A percentile compares a stretch with the other conserved stretches of the same genome.
Conservation (phyloP, 2,888 invertebrate species). For the Brenthis daphne region DNA sequence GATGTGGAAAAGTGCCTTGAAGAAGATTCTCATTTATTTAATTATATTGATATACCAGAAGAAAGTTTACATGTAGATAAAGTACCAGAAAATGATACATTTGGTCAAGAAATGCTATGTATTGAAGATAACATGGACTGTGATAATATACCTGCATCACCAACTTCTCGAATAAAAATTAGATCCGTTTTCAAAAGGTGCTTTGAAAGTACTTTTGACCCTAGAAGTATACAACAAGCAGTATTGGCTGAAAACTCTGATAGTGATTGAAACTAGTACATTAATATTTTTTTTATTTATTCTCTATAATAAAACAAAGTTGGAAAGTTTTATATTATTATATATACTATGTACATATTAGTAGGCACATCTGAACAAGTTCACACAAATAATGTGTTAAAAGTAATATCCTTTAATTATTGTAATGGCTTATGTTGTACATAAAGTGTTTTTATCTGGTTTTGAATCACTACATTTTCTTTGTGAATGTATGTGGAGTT, state of each 20-base stretch:
- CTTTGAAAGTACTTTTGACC: conserved; percentile 87
- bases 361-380: too few relatives aligned
- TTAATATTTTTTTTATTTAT: too few relatives aligned
- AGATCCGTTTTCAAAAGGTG: conserved; percentile 87
- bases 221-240: conserved; percentile 80
- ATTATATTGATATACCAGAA: conserved; percentile 72
- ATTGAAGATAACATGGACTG: conserved; percentile 52
- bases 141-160: conserved; percentile 83
- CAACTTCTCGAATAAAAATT: conserved; percentile 82
- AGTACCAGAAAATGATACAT: conserved; percentile 38
- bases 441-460: too few relatives aligned
- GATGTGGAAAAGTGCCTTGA: conserved; percentile 69
- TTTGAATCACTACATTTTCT: too few relatives aligned
- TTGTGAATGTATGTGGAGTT: too few relatives aligned
- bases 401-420: too few relatives aligned
- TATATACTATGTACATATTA: too few relatives aligned
- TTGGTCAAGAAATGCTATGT: conserved; percentile 39
- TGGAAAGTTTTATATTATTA: too few relatives aligned
- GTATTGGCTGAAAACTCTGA: conserved; percentile 89
- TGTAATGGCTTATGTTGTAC: too few relatives aligned
- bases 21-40: conserved; percentile 77
- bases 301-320: too few relatives aligned
- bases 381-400: too few relatives aligned
- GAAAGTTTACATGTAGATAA: conserved; percentile 42
- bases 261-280: conserved; percentile 64